Percentiles rank a stretch among this genome's conserved stretches.
Evolutionary conservation across 23 tunicate species (phyloP).

Genomic region (Styela plicata): DNA sequence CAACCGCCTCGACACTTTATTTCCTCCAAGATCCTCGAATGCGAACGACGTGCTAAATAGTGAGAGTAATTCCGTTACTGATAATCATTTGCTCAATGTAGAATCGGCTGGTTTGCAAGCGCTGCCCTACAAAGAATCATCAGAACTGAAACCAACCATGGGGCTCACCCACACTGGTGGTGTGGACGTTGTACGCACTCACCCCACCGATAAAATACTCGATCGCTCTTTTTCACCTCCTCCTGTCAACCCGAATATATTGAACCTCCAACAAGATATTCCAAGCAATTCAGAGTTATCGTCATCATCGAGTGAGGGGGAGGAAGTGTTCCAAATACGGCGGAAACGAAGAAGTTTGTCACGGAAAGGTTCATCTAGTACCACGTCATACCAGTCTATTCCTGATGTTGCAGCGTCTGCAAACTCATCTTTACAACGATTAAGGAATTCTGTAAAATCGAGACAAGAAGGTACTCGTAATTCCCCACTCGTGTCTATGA

Average conservation of each 20-base stretch:
- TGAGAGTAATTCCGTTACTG: background rate
- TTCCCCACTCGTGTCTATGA: background rate
- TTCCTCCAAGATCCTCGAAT: background rate
- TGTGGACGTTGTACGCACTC: background rate
- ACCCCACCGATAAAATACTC: background rate
- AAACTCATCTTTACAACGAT: conserved; percentile 58
- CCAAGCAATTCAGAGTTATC: background rate
- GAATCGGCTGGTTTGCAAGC: background rate
- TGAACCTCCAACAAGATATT: background rate
- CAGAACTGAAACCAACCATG: background rate
- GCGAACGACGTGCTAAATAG: background rate
- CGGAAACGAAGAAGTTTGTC: conserved; percentile 17
- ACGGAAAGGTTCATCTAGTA: conserved; percentile 25
- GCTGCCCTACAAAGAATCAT: background rate
- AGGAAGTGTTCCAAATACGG: background rate
- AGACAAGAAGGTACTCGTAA: background rate
- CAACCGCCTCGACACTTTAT: background rate
- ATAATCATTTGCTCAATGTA: background rate
- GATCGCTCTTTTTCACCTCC: background rate
- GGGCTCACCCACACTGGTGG: background rate
- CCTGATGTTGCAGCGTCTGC: conserved; percentile 97
- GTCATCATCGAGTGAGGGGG: conserved; percentile 17
- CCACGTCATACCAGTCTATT: conserved; percentile 27
- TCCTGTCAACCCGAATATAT: background rate
- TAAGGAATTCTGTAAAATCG: background rate